Conservation (phyloP, 2,113 vertebrate species). For the Myanophis thanlyinensis region DNA sequence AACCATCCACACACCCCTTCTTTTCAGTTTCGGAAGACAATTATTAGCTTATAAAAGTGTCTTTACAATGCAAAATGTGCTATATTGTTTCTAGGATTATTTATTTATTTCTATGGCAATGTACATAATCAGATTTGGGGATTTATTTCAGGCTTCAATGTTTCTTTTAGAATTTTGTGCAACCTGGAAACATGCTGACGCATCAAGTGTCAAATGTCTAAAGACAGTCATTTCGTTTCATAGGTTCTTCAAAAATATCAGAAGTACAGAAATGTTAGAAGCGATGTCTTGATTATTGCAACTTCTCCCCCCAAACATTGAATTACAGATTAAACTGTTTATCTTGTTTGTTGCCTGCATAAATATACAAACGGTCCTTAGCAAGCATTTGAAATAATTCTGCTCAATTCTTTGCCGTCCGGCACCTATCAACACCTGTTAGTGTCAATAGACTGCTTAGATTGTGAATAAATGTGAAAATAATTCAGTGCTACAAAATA, state of each 20-base stretch:
- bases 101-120: neutral
- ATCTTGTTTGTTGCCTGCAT: conserved; percentile 13
- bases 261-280: neutral
- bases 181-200: neutral
- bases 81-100: neutral
- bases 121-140: neutral
- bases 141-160: neutral
- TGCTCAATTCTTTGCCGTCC: conserved; percentile 13
- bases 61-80: neutral
- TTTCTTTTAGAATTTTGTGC: neutral
- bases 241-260: neutral
- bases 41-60: neutral
- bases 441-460: conserved; percentile 7
- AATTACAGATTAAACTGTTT: neutral
- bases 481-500: conserved; percentile 33
- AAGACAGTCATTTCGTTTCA: neutral
- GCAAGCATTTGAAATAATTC: neutral
- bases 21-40: neutral
- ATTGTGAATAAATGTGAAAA: conserved; percentile 22
- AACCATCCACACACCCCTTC: neutral
- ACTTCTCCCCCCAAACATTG: conserved; percentile 18
- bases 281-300: neutral
- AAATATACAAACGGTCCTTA: conserved; percentile 3
- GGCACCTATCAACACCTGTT: conserved; percentile 14
- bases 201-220: neutral